phyloP scores from a whole-genome alignment of 2,888 invertebrate genomes.

The Drosophila anomalata region DNA sequence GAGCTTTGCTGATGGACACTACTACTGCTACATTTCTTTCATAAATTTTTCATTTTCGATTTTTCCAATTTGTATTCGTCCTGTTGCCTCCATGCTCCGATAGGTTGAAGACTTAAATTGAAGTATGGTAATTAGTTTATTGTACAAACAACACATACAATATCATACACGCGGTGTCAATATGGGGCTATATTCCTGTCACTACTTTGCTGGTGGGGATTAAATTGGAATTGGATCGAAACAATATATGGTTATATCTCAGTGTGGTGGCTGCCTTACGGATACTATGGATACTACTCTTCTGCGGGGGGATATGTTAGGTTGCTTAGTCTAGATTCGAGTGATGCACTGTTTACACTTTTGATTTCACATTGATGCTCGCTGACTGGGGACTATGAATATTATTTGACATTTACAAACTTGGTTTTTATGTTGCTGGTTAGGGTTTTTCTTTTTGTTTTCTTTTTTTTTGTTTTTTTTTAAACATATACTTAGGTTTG shows the following conservation, averaged over 20 bases:
- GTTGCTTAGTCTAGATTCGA: constrained; percentile 70
- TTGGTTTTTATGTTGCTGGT: constrained; percentile 38
- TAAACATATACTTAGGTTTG: constrained; percentile 69
- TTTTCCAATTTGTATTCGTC: neutral
- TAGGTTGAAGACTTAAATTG: constrained; percentile 44
- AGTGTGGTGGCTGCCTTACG: constrained; percentile 65
- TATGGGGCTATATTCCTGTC: constrained; percentile 28
- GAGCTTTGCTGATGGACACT: constrained; percentile 68
- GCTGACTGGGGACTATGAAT: constrained; percentile 29
- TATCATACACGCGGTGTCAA: constrained; percentile 37
- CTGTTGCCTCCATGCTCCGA: constrained; percentile 1
- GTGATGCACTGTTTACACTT: constrained; percentile 43
- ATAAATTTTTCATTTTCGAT: neutral
- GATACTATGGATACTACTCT: constrained; percentile 15
- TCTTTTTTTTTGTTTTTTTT: constrained; percentile 28
- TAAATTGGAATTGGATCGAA: constrained; percentile 23
- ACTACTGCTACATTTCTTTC: constrained; percentile 62
- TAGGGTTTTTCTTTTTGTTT: constrained; percentile 39
- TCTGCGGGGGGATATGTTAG: constrained; percentile 68
- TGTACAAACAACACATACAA: constrained; percentile 60
- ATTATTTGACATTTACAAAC: constrained; percentile 50
- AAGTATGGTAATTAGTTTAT: constrained; percentile 57
- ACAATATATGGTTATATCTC: constrained; percentile 64
- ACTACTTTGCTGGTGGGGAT: constrained; percentile 15
- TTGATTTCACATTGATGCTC: constrained; percentile 25